These are phyloP conservation scores for Cryptus armator DNA, from an alignment of 2,888 invertebrate genomes.

Conservation along the genomic window DNA sequence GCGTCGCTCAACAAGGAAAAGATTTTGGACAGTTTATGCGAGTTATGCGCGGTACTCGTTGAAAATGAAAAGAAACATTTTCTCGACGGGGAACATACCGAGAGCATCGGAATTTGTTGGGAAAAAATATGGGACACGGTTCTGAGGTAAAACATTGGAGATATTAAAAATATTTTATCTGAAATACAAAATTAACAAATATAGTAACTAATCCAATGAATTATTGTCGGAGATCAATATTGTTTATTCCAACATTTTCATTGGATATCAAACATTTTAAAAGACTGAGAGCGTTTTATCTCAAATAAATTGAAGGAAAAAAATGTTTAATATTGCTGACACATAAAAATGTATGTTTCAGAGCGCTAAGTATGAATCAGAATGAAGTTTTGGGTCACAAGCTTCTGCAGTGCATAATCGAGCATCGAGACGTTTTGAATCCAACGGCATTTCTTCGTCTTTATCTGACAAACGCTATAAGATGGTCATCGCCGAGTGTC, in stretches of 20 bases:
- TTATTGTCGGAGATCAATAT: too few species aligned
- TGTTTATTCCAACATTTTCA: too few species aligned
- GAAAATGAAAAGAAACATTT: slow-evolving; percentile 75
- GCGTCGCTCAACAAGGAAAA: slow-evolving; percentile 78
- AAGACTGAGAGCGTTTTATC: not conserved
- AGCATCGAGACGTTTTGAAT: slow-evolving; percentile 79
- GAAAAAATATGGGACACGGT: slow-evolving; percentile 83
- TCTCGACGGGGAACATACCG: slow-evolving; percentile 63
- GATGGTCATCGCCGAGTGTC: slow-evolving; percentile 82
- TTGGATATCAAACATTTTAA: too few species aligned
- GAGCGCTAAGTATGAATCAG: slow-evolving; percentile 85
- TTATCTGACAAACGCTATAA: slow-evolving; percentile 83
- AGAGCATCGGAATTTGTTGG: slow-evolving; percentile 79
- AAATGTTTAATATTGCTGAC: not conserved
- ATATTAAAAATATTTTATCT: not conserved
- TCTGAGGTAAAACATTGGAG: slow-evolving; percentile 80
- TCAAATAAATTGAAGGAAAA: not conserved
- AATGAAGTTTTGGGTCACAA: slow-evolving; percentile 84
- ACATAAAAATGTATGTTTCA: slow-evolving; percentile 75
- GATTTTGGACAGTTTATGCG: slow-evolving; percentile 82
- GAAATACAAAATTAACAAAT: too few species aligned
- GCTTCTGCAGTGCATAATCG: slow-evolving; percentile 84
- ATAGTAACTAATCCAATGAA: too few species aligned
- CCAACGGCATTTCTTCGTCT: slow-evolving; percentile 82
- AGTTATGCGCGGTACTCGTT: slow-evolving; percentile 80